Conservation (phyloP, 1,140 invertebrate genomes). For the Andrena cerasifolii region DNA sequence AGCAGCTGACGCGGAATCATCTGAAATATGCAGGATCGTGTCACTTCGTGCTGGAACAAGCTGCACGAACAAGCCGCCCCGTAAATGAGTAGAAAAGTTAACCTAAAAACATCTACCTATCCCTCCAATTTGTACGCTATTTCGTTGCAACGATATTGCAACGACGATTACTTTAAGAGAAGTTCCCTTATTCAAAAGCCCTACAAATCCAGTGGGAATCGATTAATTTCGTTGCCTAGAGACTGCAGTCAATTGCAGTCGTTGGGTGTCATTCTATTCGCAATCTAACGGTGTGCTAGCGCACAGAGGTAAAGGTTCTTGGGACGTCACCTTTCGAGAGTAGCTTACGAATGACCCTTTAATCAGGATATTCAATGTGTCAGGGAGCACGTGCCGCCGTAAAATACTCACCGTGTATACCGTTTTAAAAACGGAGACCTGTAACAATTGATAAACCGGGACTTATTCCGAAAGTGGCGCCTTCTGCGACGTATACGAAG, state of each 20-base stretch:
- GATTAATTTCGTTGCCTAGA: slow-evolving; percentile 76
- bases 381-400: not conserved
- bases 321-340: not conserved
- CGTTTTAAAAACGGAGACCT: not conserved
- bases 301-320: not conserved
- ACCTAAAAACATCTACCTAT: slow-evolving; percentile 41
- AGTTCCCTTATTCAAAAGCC: not conserved
- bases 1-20: slow-evolving; percentile 75
- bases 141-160: not conserved
- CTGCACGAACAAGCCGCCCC: too few relatives aligned
- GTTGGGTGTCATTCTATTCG: not conserved
- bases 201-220: slow-evolving; percentile 54
- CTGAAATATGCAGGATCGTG: slow-evolving; percentile 55
- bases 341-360: not conserved
- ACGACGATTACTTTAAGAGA: not conserved
- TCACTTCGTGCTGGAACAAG: not conserved
- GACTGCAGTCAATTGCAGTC: slow-evolving; percentile 65
- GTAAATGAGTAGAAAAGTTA: not conserved
- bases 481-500: not conserved
- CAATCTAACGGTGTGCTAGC: not conserved
- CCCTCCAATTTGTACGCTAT: not conserved
- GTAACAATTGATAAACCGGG: not conserved
- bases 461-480: slow-evolving; percentile 31
- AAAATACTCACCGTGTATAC: slow-evolving; percentile 4
- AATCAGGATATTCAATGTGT: not conserved